Conservation (phyloP, 1,140 invertebrate species). For the Sarcophaga bullata region DNA sequence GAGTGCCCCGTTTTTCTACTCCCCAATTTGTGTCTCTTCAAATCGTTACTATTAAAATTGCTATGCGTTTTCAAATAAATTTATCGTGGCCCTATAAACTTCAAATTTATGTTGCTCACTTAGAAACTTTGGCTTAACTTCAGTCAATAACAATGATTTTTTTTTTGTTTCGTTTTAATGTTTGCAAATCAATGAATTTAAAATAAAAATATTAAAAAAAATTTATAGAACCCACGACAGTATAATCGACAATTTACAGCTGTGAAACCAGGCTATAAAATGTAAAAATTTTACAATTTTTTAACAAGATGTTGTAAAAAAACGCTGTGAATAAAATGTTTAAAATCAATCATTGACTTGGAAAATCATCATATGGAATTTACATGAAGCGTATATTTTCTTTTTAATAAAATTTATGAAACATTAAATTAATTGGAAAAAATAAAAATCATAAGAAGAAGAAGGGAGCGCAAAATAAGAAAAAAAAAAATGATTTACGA, state of each 20-base stretch:
- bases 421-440: slow-evolving; percentile 21
- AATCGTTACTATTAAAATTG: no score
- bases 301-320: slow-evolving; percentile 10
- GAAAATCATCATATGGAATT: neutral
- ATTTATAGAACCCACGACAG: neutral
- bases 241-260: neutral
- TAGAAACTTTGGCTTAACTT: no score
- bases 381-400: neutral
- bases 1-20: no score
- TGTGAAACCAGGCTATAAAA: neutral
- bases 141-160: no score
- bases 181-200: neutral
- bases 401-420: slow-evolving; percentile 14
- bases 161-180: no score
- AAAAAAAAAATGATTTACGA: neutral
- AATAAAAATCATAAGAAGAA: neutral
- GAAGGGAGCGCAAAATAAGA: neutral
- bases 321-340: neutral
- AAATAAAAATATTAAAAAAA: neutral
- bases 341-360: neutral
- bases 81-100: no score
- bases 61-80: no score
- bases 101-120: no score
- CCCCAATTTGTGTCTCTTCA: no score
- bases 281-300: neutral